phyloP scores from a whole-genome alignment of 1,140 invertebrate species.

The Lordiphosa stackelbergi region DNA sequence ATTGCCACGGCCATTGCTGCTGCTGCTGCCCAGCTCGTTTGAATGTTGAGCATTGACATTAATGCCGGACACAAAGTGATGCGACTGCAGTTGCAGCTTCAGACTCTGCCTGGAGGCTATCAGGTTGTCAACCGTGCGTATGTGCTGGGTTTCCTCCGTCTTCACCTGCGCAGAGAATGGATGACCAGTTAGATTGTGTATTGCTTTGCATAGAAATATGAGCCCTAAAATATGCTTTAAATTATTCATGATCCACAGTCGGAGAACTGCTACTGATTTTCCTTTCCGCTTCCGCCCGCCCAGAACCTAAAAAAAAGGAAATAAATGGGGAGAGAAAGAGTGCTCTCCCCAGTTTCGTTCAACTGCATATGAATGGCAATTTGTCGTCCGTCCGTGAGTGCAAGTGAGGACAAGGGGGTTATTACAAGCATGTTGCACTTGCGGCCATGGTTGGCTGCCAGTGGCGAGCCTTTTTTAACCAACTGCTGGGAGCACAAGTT shows the following conservation, averaged over 20 bases:
- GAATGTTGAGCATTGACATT: constrained; percentile 20
- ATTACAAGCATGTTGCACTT: constrained; percentile 61
- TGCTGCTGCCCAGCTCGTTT: constrained; percentile 36
- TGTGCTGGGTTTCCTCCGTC: constrained; percentile 69
- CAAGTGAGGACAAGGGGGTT: constrained; percentile 26
- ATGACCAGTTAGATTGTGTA: constrained; percentile 15
- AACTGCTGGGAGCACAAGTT: constrained; percentile 16
- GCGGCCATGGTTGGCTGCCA: constrained; percentile 38
- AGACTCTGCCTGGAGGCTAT: constrained; percentile 70
- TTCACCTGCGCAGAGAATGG: constrained; percentile 38
- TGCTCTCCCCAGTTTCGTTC: constrained; percentile 39
- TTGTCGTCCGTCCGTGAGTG: constrained; percentile 54
- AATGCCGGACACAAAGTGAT: constrained; percentile 56
- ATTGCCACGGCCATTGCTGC: constrained; percentile 11
- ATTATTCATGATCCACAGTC: constrained; percentile 51
- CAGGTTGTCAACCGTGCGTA: constrained; percentile 69
- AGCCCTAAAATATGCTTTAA: constrained; percentile 48
- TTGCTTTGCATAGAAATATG: constrained; percentile 27
- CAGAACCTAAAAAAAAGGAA: constrained; percentile 2
- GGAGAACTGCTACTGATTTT: constrained; percentile 59
- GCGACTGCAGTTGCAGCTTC: constrained; percentile 76
- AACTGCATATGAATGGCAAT: constrained; percentile 69
- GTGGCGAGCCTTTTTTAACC: constrained; percentile 15
- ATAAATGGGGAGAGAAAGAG: constrained; percentile 16
- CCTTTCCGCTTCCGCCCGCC: constrained; percentile 53